These are phyloP conservation scores for Tholera decimalis DNA, from an alignment of 2,888 invertebrate species.

Conservation along the genomic window DNA sequence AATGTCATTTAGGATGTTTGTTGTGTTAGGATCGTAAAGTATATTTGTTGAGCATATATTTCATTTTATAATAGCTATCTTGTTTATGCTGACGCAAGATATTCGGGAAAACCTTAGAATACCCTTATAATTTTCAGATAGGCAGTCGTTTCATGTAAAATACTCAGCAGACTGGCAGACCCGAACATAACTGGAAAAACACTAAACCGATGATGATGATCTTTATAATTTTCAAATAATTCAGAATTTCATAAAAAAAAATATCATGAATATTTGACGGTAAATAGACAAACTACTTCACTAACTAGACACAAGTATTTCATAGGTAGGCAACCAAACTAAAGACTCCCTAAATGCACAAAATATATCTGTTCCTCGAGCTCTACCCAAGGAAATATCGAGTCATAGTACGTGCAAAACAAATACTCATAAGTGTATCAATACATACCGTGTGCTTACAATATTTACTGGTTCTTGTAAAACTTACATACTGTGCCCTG, in stretches of 20 bases:
- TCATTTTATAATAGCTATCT: background rate
- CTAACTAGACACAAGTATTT: background rate
- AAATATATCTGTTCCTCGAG: constrained; percentile 6
- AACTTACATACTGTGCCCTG: constrained; percentile 57
- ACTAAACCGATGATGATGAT: too few species aligned
- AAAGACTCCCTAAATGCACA: background rate
- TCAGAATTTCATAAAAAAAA: too few species aligned
- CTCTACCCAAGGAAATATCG: constrained; percentile 20
- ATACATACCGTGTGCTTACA: constrained; percentile 39
- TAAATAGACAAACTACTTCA: background rate
- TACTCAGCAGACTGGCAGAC: too few species aligned
- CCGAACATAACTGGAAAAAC: too few species aligned
- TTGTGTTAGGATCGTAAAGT: background rate
- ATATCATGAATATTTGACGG: background rate
- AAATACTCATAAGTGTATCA: constrained; percentile 45
- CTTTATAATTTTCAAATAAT: too few species aligned
- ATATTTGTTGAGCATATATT: background rate
- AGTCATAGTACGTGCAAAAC: constrained; percentile 23
- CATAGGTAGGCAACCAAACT: background rate
- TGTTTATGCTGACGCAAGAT: too few species aligned
- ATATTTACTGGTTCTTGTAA: constrained; percentile 49
- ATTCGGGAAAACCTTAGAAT: background rate
- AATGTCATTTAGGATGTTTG: constrained; percentile 8
- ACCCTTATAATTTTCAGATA: too few species aligned
- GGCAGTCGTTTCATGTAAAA: too few species aligned